Conservation (phyloP, 2,113 vertebrate species). For the Bathybates hornii region DNA sequence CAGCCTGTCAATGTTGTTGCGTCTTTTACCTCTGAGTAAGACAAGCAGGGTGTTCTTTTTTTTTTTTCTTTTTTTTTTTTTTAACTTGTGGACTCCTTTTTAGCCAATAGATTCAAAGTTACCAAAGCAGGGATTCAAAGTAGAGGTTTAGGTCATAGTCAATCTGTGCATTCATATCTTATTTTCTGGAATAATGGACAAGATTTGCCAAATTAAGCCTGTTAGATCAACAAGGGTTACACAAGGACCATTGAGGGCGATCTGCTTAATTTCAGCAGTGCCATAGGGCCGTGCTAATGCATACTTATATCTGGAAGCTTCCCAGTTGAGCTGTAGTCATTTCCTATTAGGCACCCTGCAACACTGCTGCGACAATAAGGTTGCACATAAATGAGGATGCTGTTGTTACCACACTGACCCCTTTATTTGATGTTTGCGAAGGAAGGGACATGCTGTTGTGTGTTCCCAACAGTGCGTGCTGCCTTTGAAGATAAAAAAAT, state of each 20-base stretch:
- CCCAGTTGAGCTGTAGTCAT: constrained; percentile 1
- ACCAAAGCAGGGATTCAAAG: not conserved
- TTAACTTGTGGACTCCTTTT: not conserved
- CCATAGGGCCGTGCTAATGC: not conserved
- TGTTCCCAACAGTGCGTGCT: not conserved
- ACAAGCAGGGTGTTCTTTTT: not conserved
- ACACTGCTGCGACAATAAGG: not conserved
- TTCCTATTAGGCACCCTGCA: not conserved
- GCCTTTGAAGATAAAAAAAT: constrained; percentile 45
- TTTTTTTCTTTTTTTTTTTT: not conserved
- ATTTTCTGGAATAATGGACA: not conserved
- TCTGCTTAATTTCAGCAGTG: not conserved
- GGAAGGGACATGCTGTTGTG: not conserved
- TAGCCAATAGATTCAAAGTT: not conserved
- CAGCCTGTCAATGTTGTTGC: not conserved
- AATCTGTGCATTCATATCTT: not conserved
- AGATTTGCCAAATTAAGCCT: not conserved
- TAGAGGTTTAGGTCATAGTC: not conserved
- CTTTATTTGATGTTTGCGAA: not conserved
- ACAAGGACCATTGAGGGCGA: not conserved
- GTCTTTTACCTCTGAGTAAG: not conserved
- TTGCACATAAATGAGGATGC: constrained; percentile 5
- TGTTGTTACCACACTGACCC: constrained; percentile 8
- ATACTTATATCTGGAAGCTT: constrained; percentile 5
- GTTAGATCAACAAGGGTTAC: not conserved